Base-by-base conservation (phyloP, 2,113 vertebrate species). In the Epinephelus fuscoguttatus region DNA sequence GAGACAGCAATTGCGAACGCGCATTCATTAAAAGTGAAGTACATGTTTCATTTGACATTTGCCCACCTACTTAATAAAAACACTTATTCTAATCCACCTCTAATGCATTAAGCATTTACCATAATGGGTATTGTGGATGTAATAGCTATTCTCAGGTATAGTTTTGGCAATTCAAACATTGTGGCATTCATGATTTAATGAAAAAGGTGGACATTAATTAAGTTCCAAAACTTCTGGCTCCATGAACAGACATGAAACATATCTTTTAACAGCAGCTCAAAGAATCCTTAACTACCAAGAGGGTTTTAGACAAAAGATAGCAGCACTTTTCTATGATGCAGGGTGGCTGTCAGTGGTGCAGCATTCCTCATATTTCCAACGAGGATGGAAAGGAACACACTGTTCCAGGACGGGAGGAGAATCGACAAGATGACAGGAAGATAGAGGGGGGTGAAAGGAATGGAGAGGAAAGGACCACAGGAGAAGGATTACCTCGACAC, bases 301-400 rank as follows among this genome's bases (percentile, higher is more conserved):
- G 33, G 66, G 47, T 50, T 81, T 82, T 42, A 70, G 66, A 75
- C 78, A 53, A 67, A 88, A 81, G 60, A 72, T 40, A 60, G 81
- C 50, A 18, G 83, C 69, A 59, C 55, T 25, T 66, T 59, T 59
- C 74, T 55, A 23, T 71, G 82, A 90, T 80, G 83, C 70, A 84
- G 77, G 62, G 61, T 27, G 63, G 71, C 78, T 85, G 89, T 90
- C 88, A 85, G 71, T 25, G 2, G 60, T 63, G 78, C 80, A 73
- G 79, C 84, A 27, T 50, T 50, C 72, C 63, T 84, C 84, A 86
- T 82, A 79, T 88, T 89, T 85, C 70, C 72, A 70, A 45, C 0
- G 49, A 59, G 73, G 83, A 56, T 25, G 70, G 62, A 76, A 85
- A 81, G 75, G 90, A 89, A 92, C 88, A 83, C 70, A 2, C 37